Evolutionary conservation across 1,140 invertebrate genomes (phyloP), one percentile per base, ranked within the genome.

Genomic region (Apis laboriosa): DNA sequence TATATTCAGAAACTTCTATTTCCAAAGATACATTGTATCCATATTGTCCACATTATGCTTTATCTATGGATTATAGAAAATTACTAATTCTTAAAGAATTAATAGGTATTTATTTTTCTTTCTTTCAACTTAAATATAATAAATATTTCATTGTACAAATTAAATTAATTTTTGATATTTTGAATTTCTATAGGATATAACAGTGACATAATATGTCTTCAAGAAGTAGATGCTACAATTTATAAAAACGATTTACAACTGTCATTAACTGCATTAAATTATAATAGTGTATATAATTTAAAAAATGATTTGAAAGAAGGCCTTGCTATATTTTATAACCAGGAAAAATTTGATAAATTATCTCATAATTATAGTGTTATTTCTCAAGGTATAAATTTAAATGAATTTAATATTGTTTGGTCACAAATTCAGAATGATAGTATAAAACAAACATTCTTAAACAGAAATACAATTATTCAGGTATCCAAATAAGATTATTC

Each of bases 201-300:
- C 94, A 96, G 96, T 55, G 98, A 99, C 93, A 94, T 99, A 67
- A 95, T 98, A 60, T 99, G 98, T 90, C 93, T 99, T 19, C 98
- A 99, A 96, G 98, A 99, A 95, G 97, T 99, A 0, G 98, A 99
- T 92, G 91, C 88, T 17, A 97, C 97, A 94, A 94, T 98, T 49
- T 99, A 97, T 91, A 92, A 96, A 24, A 91, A 95, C 86, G 96
- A 97, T 91, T 94, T 98, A n/a, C 85, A 93, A 58, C 96, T 96
- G 17, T 92, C 96, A 28, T 93, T 99, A 1, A 89, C 91, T 17
- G 80, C 88, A 12, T 82, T 95, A 13, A 95, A 95, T 9, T 95
- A 96, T 75, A 92, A 95, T 74, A 96, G 96, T 19, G 88, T 95
- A 72, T 96, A 96, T 90, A 94, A 95, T 87, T 94, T 95, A 68